Evolutionary conservation across 2,113 vertebrate genomes (phyloP), one percentile per base, ranked within the genome.

Genomic region (Neotragus moschatus): DNA sequence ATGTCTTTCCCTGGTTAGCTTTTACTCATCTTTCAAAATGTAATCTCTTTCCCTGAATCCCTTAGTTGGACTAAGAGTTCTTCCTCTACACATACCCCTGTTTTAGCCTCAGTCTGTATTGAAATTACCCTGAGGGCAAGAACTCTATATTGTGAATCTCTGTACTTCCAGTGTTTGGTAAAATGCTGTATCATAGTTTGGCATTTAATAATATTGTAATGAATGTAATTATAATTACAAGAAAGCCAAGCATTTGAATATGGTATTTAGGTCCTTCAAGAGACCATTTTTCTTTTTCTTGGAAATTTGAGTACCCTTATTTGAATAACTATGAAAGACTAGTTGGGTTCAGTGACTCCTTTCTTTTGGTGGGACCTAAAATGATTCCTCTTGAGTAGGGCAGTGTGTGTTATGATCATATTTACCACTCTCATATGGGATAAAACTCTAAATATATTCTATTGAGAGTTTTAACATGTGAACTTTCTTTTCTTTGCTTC

Each of bases 401-500:
- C 33, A 84, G 45, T 88, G 26, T 79, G 6, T 66, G 21, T 90
- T 63, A 70, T 56, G n/a, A 12, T 85, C 30, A 5, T 91, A 45
- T 87, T 93, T 63, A 93, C 9, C 25, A n/a, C 49, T 94, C 87
- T 53, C 17, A 3, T 85, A 1, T 91, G 13, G 96, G 51, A 85
- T 96, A 84, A 85, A 80, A 84, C 88, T 80, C 17, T 56, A 25
- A 84, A 30, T 93, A 39, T 79, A 56, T n/a, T 51, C 26, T 84
- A 2, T 75, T 85, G 26, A 36, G 97, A 92, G 39, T 97, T 90
- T 92, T 97, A 84, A 98, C 84, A 86, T 91, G 43, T 95, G 92
- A 98, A 97, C 55, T 91, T 55, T 97, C 11, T 86, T 96, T 88
- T 97, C 7, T 88, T 43, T 93, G 86, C 43, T 97, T 98, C 56